A percentile compares a stretch with the other conserved stretches of the same genome.
Evolutionary conservation across 2,113 vertebrate species (phyloP).

Genomic region (Corythornis madagascariensis): DNA sequence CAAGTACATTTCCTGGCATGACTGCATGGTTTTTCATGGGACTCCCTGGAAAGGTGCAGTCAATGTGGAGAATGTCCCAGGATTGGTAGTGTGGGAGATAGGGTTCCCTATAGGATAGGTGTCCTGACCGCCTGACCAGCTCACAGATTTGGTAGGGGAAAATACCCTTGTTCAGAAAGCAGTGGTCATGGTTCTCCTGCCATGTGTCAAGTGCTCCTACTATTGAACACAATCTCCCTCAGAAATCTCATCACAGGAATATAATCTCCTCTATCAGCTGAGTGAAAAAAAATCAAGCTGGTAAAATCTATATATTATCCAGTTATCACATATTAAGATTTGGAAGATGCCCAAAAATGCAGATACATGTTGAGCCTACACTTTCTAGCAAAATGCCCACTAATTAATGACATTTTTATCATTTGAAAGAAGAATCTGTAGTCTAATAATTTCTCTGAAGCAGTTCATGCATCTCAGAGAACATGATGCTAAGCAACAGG

Average conservation of each 20-base stretch:
- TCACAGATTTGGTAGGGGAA: neutral
- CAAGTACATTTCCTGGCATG: neutral
- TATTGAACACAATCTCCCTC: neutral
- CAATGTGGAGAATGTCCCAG: too few species aligned
- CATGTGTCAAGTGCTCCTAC: neutral
- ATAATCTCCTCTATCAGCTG: neutral
- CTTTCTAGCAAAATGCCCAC: neutral
- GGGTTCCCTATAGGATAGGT: neutral
- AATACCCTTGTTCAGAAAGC: neutral
- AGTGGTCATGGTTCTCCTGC: neutral
- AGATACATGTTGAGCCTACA: neutral
- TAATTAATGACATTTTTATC: neutral
- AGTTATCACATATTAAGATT: neutral
- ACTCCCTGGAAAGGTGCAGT: neutral
- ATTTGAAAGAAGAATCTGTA: neutral
- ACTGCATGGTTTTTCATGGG: neutral
- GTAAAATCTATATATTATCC: neutral
- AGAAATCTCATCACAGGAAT: neutral
- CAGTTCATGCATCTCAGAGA: neutral
- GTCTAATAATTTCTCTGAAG: neutral
- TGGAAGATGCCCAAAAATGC: neutral
- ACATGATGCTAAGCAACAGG: neutral
- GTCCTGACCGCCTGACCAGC: neutral
- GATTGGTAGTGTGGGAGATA: neutral
- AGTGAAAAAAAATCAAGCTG: neutral